phyloP scores from a whole-genome alignment of 2,888 invertebrate genomes.

The Hyalella azteca region DNA sequence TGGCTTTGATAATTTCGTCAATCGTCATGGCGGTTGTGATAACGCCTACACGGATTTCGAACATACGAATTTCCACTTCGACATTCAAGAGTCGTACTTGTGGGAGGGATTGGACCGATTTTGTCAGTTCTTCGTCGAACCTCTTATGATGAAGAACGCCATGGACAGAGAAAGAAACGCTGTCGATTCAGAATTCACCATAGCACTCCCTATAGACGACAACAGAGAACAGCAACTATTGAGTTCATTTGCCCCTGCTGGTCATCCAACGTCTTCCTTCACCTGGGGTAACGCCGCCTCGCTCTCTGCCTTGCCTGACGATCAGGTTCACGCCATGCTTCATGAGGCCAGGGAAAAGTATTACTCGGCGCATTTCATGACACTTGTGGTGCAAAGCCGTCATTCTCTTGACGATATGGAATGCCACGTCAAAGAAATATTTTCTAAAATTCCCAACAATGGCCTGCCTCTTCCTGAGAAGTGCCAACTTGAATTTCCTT shows the following conservation, averaged over 20 bases:
- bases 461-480: constrained; percentile 42
- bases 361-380: constrained; percentile 89
- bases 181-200: constrained; percentile 87
- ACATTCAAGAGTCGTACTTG: constrained; percentile 80
- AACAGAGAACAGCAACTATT: constrained; percentile 79
- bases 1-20: constrained; percentile 80
- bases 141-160: constrained; percentile 81
- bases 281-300: constrained; percentile 84
- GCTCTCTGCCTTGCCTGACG: constrained; percentile 60
- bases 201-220: constrained; percentile 76
- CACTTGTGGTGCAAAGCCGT: constrained; percentile 75
- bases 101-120: constrained; percentile 81
- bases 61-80: constrained; percentile 86
- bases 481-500: constrained; percentile 49
- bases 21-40: constrained; percentile 80
- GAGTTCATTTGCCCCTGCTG: constrained; percentile 71
- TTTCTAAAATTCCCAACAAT: constrained; percentile 53
- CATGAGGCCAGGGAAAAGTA: constrained; percentile 69
- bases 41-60: constrained; percentile 90
- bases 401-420: constrained; percentile 60
- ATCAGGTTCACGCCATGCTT: constrained; percentile 43
- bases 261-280: constrained; percentile 75
- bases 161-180: constrained; percentile 87
- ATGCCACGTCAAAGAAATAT: constrained; percentile 50
- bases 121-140: constrained; percentile 85